Percentiles rank a stretch among this genome's conserved stretches.
Evolutionary conservation across 1,140 invertebrate genomes (phyloP).

Genomic region (Nylanderia fulva): DNA sequence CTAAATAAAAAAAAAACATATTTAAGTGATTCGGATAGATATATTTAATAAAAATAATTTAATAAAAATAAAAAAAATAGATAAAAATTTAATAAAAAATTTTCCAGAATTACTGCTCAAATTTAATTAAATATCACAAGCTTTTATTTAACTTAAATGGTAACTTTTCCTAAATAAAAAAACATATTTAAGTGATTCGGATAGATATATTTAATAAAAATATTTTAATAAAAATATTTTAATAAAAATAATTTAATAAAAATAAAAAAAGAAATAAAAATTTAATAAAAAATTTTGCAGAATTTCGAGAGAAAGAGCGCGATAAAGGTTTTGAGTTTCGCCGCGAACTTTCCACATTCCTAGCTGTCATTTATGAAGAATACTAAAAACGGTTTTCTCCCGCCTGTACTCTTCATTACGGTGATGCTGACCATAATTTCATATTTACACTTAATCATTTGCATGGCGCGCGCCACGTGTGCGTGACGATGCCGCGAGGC

Average conservation of each 20-base stretch:
- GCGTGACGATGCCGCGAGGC: conserved; percentile 18
- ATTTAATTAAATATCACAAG: background rate
- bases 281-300: background rate
- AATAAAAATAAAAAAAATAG: too few species aligned
- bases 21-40: background rate
- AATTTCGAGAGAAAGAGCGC: too few species aligned
- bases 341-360: background rate
- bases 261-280: too few species aligned
- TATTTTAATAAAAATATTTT: too few species aligned
- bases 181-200: background rate
- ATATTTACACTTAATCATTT: conserved; percentile 51
- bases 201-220: background rate
- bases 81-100: too few species aligned
- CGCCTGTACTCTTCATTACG: conserved; percentile 6
- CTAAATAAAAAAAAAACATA: background rate
- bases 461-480: conserved; percentile 44
- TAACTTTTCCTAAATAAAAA: background rate
- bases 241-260: too few species aligned
- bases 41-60: background rate
- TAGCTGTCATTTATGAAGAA: background rate
- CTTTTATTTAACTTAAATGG: background rate
- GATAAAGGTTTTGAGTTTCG: conserved; percentile 3
- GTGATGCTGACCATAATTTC: conserved; percentile 35
- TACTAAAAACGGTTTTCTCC: conserved; percentile 33
- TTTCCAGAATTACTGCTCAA: background rate